Evolutionary conservation across 1,140 invertebrate species (phyloP).

Genomic region (Teleogryllus occipitalis): DNA sequence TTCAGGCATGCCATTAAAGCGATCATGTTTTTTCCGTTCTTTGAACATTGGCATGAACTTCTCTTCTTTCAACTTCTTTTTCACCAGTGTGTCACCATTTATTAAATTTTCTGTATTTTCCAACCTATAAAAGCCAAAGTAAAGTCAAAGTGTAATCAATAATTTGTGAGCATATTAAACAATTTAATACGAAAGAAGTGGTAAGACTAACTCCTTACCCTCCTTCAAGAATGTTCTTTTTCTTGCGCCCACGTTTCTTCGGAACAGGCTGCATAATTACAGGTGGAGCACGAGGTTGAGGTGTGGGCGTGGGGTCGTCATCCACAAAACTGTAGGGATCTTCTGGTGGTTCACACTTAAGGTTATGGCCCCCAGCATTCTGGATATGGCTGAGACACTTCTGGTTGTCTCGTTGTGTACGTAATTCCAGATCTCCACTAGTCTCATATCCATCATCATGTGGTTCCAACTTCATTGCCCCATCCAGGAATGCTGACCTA

Average conservation of each 20-base stretch:
- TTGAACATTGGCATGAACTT: constrained; percentile 55
- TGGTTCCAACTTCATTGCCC: constrained; percentile 57
- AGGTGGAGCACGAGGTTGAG: constrained; percentile 24
- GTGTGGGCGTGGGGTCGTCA: constrained; percentile 44
- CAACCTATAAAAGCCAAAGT: constrained; percentile 13
- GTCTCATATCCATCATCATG: constrained; percentile 82
- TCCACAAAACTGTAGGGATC: constrained; percentile 77
- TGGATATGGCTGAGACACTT: constrained; percentile 23
- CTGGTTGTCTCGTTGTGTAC: constrained; percentile 21
- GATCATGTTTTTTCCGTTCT: constrained; percentile 88
- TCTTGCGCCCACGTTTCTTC: constrained; percentile 75
- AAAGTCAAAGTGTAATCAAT: neutral
- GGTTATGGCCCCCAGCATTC: constrained; percentile 30
- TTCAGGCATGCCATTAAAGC: constrained; percentile 94
- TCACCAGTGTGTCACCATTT: constrained; percentile 19
- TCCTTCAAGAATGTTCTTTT: constrained; percentile 55
- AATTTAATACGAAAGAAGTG: neutral
- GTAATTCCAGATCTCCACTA: constrained; percentile 63
- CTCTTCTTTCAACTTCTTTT: constrained; percentile 36
- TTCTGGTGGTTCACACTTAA: constrained; percentile 55
- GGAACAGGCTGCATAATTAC: constrained; percentile 50
- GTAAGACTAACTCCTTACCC: neutral
- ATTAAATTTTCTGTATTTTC: constrained; percentile 24
- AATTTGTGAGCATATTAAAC: neutral
- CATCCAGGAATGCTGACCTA: constrained; percentile 22